Evolutionary conservation across 2,113 vertebrate species (phyloP).

Genomic region (Xenopus tropicalis): UCB_Xtro_10.0 CM004443.2:33388501-33389000

Average conservation of each 20-base stretch:
- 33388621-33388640: slow-evolving; percentile 9
- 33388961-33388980: neutral
- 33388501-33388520: too few species aligned
- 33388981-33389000: neutral
- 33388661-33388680: slow-evolving; percentile 66
- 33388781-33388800: slow-evolving; percentile 45
- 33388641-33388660: slow-evolving; percentile 26
- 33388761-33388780: slow-evolving; percentile 42
- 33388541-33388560: too few species aligned
- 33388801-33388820: slow-evolving; percentile 29
- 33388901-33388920: neutral
- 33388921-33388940: neutral
- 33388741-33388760: slow-evolving; percentile 65
- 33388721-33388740: slow-evolving; percentile 68
- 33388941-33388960: neutral
- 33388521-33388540: too few species aligned
- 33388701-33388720: slow-evolving; percentile 54
- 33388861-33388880: neutral
- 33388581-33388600: too few species aligned
- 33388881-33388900: too few species aligned
- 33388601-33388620: neutral
- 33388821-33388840: neutral
- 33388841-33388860: neutral
- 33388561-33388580: too few species aligned
- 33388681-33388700: slow-evolving; percentile 53